Base-by-base conservation (phyloP, 2,797 vertebrate genomes). In the Epinephelus coioides region DNA sequence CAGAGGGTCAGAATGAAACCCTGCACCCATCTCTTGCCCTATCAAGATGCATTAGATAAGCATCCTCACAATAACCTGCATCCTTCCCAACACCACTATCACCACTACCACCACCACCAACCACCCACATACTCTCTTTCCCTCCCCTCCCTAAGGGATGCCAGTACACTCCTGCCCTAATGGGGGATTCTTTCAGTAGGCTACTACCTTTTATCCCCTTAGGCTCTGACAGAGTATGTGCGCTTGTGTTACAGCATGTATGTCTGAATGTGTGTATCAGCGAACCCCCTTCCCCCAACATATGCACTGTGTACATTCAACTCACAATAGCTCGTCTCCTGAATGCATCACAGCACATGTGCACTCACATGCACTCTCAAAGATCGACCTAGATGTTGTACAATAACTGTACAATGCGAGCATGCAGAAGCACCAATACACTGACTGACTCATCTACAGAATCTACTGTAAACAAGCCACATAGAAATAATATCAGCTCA, bases 371-470 rank as follows among this genome's bases (percentile, higher is more conserved):
- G 88, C 86, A 88, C 88, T 91, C 90, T 91, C 67, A 82, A 76
- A 87, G 78, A 89, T 87, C 84, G 91, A 92, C 92, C 94, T 92
- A 93, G 85, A 93, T 94, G 91, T 90, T 89, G 82, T 80, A 91
- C 85, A 92, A 72, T 83, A 76, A 69, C 57, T 70, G 53, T 64
- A 87, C 84, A 84, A 85, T 75, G 65, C 74, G 21, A 60, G 77
- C 74, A 75, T 57, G 78, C 76, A 56, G 56, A 71, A 62, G 75
- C 86, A 84, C 70, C 73, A 12, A 81, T 46, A 70, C 73, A 81
- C 81, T 86, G 83, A 79, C 83, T 91, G 83, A 79, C 83, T 91
- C 89, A 87, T 90, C 70, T 69, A 77, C 85, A 76, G 83, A 14
- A 77, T 73, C 76, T 81, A 77, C 73, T 78, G 73, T 73, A 81